phyloP scores from a whole-genome alignment of 1,140 invertebrate genomes.

The Eurosta solidaginis region DNA sequence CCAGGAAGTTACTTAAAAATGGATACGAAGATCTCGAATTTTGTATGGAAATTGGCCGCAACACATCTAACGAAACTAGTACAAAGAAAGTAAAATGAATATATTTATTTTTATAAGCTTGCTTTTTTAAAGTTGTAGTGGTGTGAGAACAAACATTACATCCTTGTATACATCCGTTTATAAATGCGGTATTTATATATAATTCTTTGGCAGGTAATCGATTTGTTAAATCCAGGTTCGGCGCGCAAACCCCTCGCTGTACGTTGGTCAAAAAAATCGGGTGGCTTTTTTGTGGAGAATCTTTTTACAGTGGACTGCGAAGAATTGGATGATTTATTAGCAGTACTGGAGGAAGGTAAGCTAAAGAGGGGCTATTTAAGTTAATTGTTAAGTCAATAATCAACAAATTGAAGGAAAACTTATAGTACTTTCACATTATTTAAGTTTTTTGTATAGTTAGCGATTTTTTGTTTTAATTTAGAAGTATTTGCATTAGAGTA shows the following conservation, averaged over 20 bases:
- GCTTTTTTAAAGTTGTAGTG: too few species aligned
- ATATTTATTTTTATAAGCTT: too few species aligned
- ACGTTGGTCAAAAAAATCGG: constrained; percentile 88
- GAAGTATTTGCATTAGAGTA: too few species aligned
- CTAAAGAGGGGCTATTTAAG: not conserved
- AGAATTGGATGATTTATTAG: constrained; percentile 89
- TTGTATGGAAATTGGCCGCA: too few species aligned
- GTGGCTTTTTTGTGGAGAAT: constrained; percentile 95
- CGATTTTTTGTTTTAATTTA: too few species aligned
- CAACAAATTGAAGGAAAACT: not conserved
- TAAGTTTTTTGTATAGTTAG: not conserved
- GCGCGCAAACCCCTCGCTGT: constrained; percentile 81
- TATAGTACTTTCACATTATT: not conserved
- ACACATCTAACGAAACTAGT: too few species aligned
- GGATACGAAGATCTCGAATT: too few species aligned
- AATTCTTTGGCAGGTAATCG: constrained; percentile 78
- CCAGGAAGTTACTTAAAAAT: too few species aligned
- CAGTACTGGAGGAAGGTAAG: constrained; percentile 91
- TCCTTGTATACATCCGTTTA: too few species aligned
- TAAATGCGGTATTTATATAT: not conserved
- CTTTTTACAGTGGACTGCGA: constrained; percentile 93
- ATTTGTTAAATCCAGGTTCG: constrained; percentile 88
- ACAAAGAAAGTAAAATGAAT: too few species aligned
- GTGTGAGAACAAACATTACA: too few species aligned
- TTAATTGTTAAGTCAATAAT: not conserved